Conservation (phyloP, 64 coral and sea anemone species). For the Montipora cactus region DNA sequence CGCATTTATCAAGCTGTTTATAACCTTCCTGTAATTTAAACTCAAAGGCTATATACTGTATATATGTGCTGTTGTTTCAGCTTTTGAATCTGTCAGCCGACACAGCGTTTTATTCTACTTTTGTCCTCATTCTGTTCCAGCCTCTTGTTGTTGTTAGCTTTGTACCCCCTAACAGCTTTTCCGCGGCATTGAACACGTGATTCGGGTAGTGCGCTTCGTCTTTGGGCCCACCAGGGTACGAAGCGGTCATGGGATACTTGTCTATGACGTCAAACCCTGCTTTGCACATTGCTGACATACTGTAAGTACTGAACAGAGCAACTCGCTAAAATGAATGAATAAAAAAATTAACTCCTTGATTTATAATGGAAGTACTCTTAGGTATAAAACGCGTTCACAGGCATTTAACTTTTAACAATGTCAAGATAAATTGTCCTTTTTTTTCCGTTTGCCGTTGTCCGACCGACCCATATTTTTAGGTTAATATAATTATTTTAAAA, state of each 20-base stretch:
- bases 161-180: slow-evolving; percentile 41
- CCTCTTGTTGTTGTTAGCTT: background rate
- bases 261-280: slow-evolving; percentile 93
- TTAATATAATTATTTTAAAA: too few species aligned
- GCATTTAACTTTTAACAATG: too few species aligned
- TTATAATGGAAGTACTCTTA: too few species aligned
- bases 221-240: slow-evolving; percentile 60
- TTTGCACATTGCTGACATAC: slow-evolving; percentile 82
- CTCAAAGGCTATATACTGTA: too few species aligned
- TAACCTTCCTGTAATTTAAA: too few species aligned
- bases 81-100: background rate
- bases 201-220: slow-evolving; percentile 64
- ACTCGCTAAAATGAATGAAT: slow-evolving; percentile 66
- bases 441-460: too few species aligned
- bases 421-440: too few species aligned
- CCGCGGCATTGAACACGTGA: slow-evolving; percentile 27
- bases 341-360: too few species aligned
- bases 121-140: background rate
- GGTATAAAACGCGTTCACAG: too few species aligned
- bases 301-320: slow-evolving; percentile 78
- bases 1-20: too few species aligned
- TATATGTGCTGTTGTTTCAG: too few species aligned
- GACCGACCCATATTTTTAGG: too few species aligned
- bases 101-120: background rate
- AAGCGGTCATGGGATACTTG: slow-evolving; percentile 80